These are phyloP conservation scores for Tachypleus tridentatus DNA, from an alignment of 1,140 invertebrate species.

Conservation along the genomic window DNA sequence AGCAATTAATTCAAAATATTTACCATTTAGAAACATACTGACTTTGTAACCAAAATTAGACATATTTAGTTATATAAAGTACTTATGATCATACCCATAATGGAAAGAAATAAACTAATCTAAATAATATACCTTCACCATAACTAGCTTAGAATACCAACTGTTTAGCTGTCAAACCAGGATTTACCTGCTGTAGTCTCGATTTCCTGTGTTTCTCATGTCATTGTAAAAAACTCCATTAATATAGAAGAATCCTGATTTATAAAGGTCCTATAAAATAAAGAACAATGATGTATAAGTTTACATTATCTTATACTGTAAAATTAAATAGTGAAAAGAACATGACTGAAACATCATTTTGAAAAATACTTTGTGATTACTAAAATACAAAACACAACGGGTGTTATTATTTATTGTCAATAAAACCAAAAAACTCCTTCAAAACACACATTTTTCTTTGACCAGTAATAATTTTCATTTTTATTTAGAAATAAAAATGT, in stretches of 20 bases:
- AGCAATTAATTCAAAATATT: not conserved
- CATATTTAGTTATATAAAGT: not conserved
- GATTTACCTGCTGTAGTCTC: conserved; percentile 46
- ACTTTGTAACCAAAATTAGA: not conserved
- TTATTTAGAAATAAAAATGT: too few relatives aligned
- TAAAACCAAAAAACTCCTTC: too few relatives aligned
- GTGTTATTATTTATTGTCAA: too few relatives aligned
- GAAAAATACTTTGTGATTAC: too few relatives aligned
- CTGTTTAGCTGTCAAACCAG: not conserved
- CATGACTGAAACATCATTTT: too few relatives aligned
- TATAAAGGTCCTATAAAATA: conserved; percentile 46
- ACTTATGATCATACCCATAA: not conserved
- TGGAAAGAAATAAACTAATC: not conserved
- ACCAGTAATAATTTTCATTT: too few relatives aligned
- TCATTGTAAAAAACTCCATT: conserved; percentile 68
- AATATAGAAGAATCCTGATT: conserved; percentile 64
- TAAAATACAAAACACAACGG: too few relatives aligned
- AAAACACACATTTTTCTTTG: too few relatives aligned
- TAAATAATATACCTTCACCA: not conserved
- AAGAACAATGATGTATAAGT: too few relatives aligned
- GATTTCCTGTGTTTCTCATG: conserved; percentile 40
- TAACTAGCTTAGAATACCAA: not conserved
- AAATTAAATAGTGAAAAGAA: too few relatives aligned
- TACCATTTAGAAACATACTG: not conserved
- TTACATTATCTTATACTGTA: too few relatives aligned